phyloP scores from a whole-genome alignment of 2,797 vertebrate species.

The Poecilia picta region DNA sequence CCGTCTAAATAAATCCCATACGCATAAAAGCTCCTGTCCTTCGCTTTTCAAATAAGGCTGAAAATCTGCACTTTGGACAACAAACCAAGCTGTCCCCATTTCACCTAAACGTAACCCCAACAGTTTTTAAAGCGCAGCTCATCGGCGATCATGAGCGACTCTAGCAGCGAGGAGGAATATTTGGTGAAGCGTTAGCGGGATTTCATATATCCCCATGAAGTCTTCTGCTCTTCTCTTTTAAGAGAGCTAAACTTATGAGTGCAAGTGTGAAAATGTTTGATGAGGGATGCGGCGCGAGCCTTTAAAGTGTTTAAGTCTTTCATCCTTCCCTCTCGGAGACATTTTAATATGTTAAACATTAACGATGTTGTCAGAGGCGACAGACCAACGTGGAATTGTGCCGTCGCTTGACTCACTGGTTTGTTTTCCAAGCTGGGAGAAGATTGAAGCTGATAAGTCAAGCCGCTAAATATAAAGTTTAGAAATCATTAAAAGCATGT shows the following conservation, averaged over 20 bases:
- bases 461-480: conserved; percentile 84
- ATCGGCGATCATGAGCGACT: conserved; percentile 45
- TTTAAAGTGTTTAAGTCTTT: conserved; percentile 69
- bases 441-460: conserved; percentile 77
- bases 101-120: conserved; percentile 6
- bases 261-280: conserved; percentile 63
- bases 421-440: conserved; percentile 72
- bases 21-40: neutral
- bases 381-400: conserved; percentile 72
- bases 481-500: conserved; percentile 82
- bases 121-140: conserved; percentile 7
- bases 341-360: conserved; percentile 72
- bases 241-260: conserved; percentile 46
- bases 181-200: conserved; percentile 29
- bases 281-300: conserved; percentile 49
- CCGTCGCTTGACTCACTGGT: conserved; percentile 60
- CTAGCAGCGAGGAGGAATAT: conserved; percentile 27
- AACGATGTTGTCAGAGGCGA: conserved; percentile 70
- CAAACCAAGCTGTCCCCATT: conserved; percentile 2
- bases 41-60: neutral
- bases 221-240: conserved; percentile 43
- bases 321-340: conserved; percentile 60
- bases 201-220: conserved; percentile 40
- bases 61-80: neutral
- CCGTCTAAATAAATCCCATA: neutral